These are phyloP conservation scores for Euphonia xanthogaster DNA, from an alignment of 2,797 vertebrate species.

Conservation along the genomic window DNA sequence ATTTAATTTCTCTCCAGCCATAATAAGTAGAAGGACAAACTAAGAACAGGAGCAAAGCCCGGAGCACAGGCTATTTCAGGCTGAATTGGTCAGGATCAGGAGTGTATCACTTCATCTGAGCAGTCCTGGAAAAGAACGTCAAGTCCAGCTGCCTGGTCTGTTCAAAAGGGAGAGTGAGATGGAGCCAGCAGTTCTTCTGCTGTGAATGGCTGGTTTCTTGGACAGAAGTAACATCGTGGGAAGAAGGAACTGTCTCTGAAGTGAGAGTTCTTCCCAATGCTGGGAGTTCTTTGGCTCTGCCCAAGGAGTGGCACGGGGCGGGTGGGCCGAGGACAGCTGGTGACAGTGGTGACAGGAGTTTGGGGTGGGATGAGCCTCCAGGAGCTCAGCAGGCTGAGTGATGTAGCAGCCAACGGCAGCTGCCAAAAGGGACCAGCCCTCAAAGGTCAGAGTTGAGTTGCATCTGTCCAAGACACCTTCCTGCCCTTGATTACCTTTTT, in stretches of 20 bases:
- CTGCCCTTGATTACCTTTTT: not conserved
- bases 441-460: not conserved
- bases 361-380: not conserved
- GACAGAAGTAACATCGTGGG: not conserved
- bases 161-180: conserved; percentile 75
- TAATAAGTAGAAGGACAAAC: not conserved
- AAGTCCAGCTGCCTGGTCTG: conserved; percentile 59
- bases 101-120: not conserved
- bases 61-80: not conserved
- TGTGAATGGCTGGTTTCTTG: not conserved
- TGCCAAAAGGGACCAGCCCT: not conserved
- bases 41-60: not conserved
- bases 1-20: not conserved
- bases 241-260: not conserved
- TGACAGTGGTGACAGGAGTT: not conserved
- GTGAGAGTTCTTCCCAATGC: not conserved
- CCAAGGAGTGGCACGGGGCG: rapidly evolving
- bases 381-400: not conserved
- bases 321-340: not conserved
- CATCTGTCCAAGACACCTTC: conserved; percentile 22
- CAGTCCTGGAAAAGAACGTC: conserved; percentile 68
- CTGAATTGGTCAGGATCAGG: not conserved
- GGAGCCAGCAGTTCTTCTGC: not conserved
- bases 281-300: not conserved
- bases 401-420: rapidly evolving